phyloP scores from a whole-genome alignment of 2,888 invertebrate genomes.

The Stenchaetothrips biformis region DNA sequence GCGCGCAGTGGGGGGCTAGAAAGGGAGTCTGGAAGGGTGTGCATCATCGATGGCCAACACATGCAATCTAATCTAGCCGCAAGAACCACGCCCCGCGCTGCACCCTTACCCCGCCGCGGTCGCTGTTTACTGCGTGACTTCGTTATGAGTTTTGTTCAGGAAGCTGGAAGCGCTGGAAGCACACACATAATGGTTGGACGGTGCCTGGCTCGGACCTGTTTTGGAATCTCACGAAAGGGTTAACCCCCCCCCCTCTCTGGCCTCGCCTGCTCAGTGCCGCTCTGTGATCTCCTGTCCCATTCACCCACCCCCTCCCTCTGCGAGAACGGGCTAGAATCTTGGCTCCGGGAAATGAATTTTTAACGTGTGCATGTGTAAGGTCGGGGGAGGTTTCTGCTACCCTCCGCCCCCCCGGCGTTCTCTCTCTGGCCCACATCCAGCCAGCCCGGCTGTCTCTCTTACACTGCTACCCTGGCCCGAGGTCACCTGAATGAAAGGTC shows the following conservation, averaged over 20 bases:
- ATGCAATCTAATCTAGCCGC: not conserved
- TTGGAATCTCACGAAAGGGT: not conserved
- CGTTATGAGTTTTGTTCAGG: constrained; percentile 16
- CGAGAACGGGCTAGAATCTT: too few relatives aligned
- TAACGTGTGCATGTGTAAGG: too few relatives aligned
- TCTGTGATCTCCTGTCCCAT: not conserved
- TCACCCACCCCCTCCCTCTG: not conserved
- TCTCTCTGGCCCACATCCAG: too few relatives aligned
- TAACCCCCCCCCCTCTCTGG: not conserved
- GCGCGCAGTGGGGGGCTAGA: too few relatives aligned
- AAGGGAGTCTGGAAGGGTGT: not conserved
- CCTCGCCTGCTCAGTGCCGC: not conserved
- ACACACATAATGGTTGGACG: not conserved
- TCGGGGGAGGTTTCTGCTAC: too few relatives aligned
- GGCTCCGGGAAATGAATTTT: too few relatives aligned
- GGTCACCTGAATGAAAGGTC: too few relatives aligned
- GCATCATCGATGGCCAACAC: not conserved
- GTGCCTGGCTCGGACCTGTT: not conserved
- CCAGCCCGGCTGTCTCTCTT: too few relatives aligned
- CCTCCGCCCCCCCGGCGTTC: too few relatives aligned
- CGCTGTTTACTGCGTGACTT: not conserved
- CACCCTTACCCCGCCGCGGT: not conserved
- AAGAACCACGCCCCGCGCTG: not conserved
- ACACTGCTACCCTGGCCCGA: too few relatives aligned
- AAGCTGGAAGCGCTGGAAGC: not conserved